phyloP scores from a whole-genome alignment of 1,140 invertebrate species.

The Leptonema lineaticorne region DNA sequence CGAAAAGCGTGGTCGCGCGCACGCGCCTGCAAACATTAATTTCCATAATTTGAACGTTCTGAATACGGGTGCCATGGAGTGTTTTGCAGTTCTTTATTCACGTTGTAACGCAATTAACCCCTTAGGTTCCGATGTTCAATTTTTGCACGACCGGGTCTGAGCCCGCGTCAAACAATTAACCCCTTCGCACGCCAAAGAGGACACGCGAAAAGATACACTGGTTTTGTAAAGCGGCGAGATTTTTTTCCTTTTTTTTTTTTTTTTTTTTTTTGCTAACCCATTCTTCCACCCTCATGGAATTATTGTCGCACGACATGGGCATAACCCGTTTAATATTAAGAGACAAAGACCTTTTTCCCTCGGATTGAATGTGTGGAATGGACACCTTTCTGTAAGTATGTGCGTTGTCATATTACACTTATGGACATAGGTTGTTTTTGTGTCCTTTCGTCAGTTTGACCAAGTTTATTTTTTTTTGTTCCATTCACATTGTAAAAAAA shows the following conservation, averaged over 20 bases:
- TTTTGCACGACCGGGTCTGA: not conserved
- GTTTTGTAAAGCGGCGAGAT: no score
- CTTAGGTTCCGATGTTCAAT: conserved; percentile 4
- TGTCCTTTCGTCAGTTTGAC: conserved; percentile 16
- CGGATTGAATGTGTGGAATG: not conserved
- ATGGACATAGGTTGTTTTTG: not conserved
- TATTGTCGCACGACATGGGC: conserved; percentile 14
- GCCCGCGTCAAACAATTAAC: conserved; percentile 3
- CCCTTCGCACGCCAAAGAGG: not conserved
- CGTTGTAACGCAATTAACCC: not conserved
- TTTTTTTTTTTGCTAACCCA: not conserved
- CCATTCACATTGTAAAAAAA: no score
- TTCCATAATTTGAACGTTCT: not conserved
- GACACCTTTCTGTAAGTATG: no score
- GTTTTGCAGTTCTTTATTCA: conserved; percentile 1
- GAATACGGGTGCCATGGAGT: not conserved
- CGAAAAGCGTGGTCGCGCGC: not conserved
- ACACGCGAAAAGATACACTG: no score
- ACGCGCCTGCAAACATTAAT: not conserved
- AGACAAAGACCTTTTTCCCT: not conserved
- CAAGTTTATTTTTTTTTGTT: no score
- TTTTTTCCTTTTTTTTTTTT: not conserved
- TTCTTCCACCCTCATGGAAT: not conserved
- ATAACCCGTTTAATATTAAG: conserved; percentile 22
- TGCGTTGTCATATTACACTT: no score